A percentile compares a stretch with the other conserved stretches of the same genome.
Evolutionary conservation across 2,113 vertebrate genomes (phyloP).

Genomic region (Prietella phreatophila): DNA sequence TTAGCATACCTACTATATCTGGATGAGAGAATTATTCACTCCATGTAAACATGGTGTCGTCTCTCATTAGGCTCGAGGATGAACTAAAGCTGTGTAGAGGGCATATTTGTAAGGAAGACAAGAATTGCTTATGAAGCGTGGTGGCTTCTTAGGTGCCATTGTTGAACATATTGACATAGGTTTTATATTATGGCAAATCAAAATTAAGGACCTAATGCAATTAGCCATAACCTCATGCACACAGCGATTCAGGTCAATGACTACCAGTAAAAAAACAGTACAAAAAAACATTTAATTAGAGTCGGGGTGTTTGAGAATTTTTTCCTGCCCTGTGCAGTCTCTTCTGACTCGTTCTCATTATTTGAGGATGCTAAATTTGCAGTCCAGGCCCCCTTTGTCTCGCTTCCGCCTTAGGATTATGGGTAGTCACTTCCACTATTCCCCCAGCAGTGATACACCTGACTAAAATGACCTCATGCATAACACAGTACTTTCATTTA

Average conservation of each 20-base stretch:
- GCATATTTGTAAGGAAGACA: slow-evolving; percentile 26
- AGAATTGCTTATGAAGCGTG: slow-evolving; percentile 22
- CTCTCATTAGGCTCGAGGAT: slow-evolving; percentile 38
- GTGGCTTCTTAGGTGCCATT: slow-evolving; percentile 14
- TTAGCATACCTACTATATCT: slow-evolving; percentile 52
- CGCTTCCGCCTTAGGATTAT: not conserved
- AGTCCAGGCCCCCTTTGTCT: not conserved
- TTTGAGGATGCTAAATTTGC: not conserved
- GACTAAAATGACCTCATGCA: not conserved
- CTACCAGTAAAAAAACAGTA: not conserved
- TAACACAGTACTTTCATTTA: not conserved
- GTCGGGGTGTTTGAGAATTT: not conserved
- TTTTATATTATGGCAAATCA: slow-evolving; percentile 18
- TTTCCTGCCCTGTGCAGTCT: not conserved
- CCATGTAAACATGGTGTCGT: slow-evolving; percentile 48
- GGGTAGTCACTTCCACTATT: not conserved
- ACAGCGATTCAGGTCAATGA: not conserved
- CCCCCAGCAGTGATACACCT: not conserved
- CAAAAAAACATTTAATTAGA: not conserved
- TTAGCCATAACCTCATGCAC: not conserved
- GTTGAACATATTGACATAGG: slow-evolving; percentile 4
- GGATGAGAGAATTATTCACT: slow-evolving; percentile 47
- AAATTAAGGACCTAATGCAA: not conserved
- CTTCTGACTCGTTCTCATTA: not conserved
- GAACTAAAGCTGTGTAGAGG: slow-evolving; percentile 23